Percentiles rank a stretch among this genome's conserved stretches.
phyloP scores from a whole-genome alignment of 2,113 vertebrate species.

The Melospiza georgiana region DNA sequence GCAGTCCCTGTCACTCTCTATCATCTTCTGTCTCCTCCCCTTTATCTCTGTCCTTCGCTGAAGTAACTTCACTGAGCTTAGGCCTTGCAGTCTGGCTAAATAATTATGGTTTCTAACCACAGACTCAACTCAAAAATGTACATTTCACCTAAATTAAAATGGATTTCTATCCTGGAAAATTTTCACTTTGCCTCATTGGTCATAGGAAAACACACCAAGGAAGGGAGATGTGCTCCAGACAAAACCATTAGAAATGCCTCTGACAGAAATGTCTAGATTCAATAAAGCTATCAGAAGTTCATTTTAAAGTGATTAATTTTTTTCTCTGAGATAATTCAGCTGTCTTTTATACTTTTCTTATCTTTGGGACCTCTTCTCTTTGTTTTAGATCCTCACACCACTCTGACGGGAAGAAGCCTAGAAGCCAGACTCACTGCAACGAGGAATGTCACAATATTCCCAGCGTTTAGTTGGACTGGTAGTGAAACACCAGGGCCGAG shows the following conservation, averaged over 20 bases:
- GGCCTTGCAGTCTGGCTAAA: too few species aligned
- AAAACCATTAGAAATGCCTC: not conserved
- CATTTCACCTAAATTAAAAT: too few species aligned
- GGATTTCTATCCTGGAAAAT: too few species aligned
- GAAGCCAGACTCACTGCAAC: conserved; percentile 82
- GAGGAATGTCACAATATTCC: conserved; percentile 87
- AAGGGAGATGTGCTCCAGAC: not conserved
- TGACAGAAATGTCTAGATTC: not conserved
- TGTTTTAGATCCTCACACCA: not conserved
- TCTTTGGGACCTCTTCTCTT: not conserved
- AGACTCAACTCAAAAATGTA: too few species aligned
- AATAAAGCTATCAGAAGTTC: not conserved
- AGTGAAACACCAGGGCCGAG: conserved; percentile 92
- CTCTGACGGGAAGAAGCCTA: not conserved
- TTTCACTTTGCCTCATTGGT: not conserved
- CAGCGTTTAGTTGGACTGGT: conserved; percentile 81
- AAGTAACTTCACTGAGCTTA: too few species aligned
- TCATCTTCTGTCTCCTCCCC: too few species aligned
- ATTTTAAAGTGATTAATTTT: not conserved
- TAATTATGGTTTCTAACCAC: too few species aligned
- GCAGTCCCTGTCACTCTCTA: too few species aligned
- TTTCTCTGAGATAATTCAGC: not conserved
- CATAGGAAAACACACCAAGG: not conserved
- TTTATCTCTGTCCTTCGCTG: too few species aligned
- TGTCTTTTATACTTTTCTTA: not conserved